Evolutionary conservation across 2,888 invertebrate genomes (phyloP), one percentile per base, ranked within the genome.

Genomic region (Andrena praecox): DNA sequence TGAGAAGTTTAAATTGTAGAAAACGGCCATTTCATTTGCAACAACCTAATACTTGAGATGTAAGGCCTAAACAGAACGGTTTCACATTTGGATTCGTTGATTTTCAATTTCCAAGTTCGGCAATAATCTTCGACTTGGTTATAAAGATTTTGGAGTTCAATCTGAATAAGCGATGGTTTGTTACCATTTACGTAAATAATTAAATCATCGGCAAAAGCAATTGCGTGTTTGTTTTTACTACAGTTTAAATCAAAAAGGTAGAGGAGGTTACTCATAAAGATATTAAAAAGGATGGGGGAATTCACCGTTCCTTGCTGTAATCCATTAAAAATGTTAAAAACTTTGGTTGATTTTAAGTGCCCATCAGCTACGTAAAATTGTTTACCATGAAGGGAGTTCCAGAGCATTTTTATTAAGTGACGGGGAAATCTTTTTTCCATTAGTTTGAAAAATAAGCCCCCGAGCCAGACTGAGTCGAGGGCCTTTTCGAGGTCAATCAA

Each of bases 91-190:
- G 33, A 3, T 0, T 52, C 24, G 27, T 82, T 82, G 0, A 74
- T 70, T 63, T 73, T 84, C 0, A 79, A 33, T 63, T 79, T 78
- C 81, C 81, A 81, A 1, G 68, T 63, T 0, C 68, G 10, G 10
- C 60, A 74, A 5, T 70, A 79, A 0, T 50, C 20, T 2, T 54
- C n/a, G 0, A 74, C 63, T 80, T 74, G 77, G 1, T 35, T 16
- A 5, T 77, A 72, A 2, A 69, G 6, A 0, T 63, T 10, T 52
- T 77, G 80, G 0, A 85, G 29, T 48, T 42, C 4, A 0, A 1
- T 42, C 68, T 75, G 7, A 20, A 82, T 66, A 0, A 7, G 10
- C 0, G 68, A 52, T 0, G 70, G 59, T 60, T 71, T 48, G 16
- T 48, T 8, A 5, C 48, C 48, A 48, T 12, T 48, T 12, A 16